Conservation (phyloP, 2,797 vertebrate species). For the Kryptolebias ocellatus region DNA sequence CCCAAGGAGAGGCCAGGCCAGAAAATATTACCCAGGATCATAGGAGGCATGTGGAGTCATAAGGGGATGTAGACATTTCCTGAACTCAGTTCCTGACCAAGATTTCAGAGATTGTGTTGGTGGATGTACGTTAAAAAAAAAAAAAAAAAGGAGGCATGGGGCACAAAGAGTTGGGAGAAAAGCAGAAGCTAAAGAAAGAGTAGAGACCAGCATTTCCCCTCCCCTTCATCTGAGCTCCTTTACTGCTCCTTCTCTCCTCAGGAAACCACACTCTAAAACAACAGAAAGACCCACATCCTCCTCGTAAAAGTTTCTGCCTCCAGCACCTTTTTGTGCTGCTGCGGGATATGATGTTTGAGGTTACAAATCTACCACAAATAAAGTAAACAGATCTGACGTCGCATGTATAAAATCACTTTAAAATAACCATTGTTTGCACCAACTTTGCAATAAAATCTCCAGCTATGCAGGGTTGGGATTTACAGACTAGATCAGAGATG, state of each 20-base stretch:
- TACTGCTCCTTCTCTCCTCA: slow-evolving; percentile 56
- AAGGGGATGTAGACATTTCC: slow-evolving; percentile 72
- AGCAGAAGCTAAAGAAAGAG: slow-evolving; percentile 59
- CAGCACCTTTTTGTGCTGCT: slow-evolving; percentile 21
- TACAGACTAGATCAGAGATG: slow-evolving; percentile 62
- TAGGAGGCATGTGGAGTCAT: slow-evolving; percentile 56
- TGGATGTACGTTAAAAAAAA: slow-evolving; percentile 44
- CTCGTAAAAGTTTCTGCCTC: slow-evolving; percentile 38
- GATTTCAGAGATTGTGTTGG: slow-evolving; percentile 55
- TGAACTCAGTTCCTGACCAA: slow-evolving; percentile 63
- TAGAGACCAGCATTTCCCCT: slow-evolving; percentile 51
- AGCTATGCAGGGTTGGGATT: slow-evolving; percentile 41
- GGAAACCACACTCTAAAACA: slow-evolving; percentile 77
- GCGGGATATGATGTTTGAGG: slow-evolving; percentile 42
- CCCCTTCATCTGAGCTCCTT: slow-evolving; percentile 30
- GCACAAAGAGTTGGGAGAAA: slow-evolving; percentile 51
- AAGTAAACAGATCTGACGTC: slow-evolving; percentile 39
- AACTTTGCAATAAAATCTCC: slow-evolving; percentile 46
- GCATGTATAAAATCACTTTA: slow-evolving; percentile 34
- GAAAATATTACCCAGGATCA: slow-evolving; percentile 58
- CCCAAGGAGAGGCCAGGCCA: slow-evolving; percentile 24
- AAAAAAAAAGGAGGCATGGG: slow-evolving; percentile 37
- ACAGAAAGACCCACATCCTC: slow-evolving; percentile 63
- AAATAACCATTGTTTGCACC: slow-evolving; percentile 38
- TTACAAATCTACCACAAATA: slow-evolving; percentile 38